Evolutionary conservation across 2,797 vertebrate species (phyloP), one percentile per base, ranked within the genome.

Genomic region (Gila robusta): DNA sequence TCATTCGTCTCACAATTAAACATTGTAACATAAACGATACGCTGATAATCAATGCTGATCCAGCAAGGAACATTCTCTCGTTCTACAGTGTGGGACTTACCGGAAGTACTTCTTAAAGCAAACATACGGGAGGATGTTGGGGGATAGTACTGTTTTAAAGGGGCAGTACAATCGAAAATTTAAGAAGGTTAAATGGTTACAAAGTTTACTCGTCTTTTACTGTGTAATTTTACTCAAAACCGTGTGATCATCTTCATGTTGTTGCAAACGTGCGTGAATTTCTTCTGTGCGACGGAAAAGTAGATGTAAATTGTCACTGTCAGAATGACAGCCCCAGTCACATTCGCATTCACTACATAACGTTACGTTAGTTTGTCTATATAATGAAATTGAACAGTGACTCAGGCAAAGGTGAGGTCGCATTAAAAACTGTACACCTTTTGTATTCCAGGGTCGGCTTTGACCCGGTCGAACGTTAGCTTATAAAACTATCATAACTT

Each of bases 21-120:
- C 44, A 66, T 26, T 35, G 28, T 37, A 11, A 62, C 6, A 11
- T n/a, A 19, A 79, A 79, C 9, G 11, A 35, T n/a, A 28, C 14
- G 5, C 41, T 11, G 37, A 21, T 8, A 5, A 19, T 84, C 12
- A 2, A 9, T 12, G 56, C 23, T 52, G 26, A 23, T 41, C 17
- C n/a, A 32, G 28, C 28, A 32, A 32, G 2, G 14, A 59, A 28
- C 49, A 69, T 28, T 47, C 19, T 28, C 54, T 69, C 64, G n/a
- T 69, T 56, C 62, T 56, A 54, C 17, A 56, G 21, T 10, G 32
- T 19, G 6, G 17, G n/a, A n/a, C 23, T 17, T 2, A 21, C 49
- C 39, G 28, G 11, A 80, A 73, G 56, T 69, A 69, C 64, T 87
- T 78, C 88, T 82, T 59, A 72, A 54, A 77, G 35, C 54, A 71